phyloP scores from a whole-genome alignment of 2,888 invertebrate species.

The Operophtera brumata region DNA sequence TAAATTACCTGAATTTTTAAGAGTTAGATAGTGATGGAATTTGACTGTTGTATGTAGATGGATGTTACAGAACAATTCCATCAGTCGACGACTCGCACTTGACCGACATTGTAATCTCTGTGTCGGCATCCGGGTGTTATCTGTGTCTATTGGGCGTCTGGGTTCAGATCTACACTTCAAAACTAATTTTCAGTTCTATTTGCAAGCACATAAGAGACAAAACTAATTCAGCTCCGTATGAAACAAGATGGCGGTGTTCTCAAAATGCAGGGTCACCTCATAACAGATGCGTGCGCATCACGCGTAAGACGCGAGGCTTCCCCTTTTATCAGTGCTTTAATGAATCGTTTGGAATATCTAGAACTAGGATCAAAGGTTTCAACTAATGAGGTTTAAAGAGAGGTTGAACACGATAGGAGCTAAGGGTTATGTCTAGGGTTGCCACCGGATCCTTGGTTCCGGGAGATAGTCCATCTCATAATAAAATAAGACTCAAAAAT shows the following conservation, averaged over 20 bases:
- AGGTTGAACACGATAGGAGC: not conserved
- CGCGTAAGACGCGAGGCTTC: constrained; percentile 35
- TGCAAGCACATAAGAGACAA: not conserved
- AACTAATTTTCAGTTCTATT: not conserved
- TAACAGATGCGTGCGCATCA: constrained; percentile 30
- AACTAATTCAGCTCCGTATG: not conserved
- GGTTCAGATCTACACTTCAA: constrained; percentile 3
- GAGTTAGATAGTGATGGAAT: too few relatives aligned
- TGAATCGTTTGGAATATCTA: not conserved
- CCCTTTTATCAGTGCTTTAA: constrained; percentile 21
- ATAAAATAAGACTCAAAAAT: too few relatives aligned
- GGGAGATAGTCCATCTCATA: too few relatives aligned
- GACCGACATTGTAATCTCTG: constrained; percentile 26
- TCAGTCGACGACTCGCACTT: constrained; percentile 19
- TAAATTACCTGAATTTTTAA: too few relatives aligned
- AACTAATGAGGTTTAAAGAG: not conserved
- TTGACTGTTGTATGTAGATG: too few relatives aligned
- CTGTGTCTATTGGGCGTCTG: constrained; percentile 47
- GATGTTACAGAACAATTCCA: not conserved
- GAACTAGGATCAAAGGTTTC: not conserved
- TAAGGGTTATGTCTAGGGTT: not conserved
- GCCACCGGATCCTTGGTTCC: too few relatives aligned
- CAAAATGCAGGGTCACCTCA: constrained; percentile 34
- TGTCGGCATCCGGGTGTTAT: constrained; percentile 48
- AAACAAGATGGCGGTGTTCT: constrained; percentile 10